These are phyloP conservation scores for Pissodes strobi DNA, from an alignment of 1,140 invertebrate genomes.

Conservation along the genomic window DNA sequence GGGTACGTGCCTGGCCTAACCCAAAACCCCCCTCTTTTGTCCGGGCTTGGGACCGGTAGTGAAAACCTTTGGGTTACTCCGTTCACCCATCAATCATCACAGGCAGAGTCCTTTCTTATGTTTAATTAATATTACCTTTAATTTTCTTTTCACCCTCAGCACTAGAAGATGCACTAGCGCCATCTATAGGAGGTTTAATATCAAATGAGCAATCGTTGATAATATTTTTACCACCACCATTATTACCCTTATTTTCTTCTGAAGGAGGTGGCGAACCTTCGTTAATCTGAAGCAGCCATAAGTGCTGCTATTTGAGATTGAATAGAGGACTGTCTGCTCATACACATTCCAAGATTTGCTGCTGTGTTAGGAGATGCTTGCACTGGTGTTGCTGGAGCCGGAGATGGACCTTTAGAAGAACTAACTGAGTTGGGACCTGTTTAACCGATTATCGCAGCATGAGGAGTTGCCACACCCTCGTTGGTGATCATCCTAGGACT, in stretches of 20 bases:
- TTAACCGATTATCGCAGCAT: constrained; percentile 35
- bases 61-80: too few species aligned
- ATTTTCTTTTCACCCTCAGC: constrained; percentile 59
- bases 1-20: too few species aligned
- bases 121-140: too few species aligned
- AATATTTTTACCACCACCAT: constrained; percentile 65
- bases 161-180: constrained; percentile 60
- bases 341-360: constrained; percentile 58
- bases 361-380: constrained; percentile 55
- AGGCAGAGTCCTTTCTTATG: too few species aligned
- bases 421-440: constrained; percentile 56
- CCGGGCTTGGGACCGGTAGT: too few species aligned
- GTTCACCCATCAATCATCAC: too few species aligned
- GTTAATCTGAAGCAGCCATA: constrained; percentile 66
- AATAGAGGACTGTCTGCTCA: constrained; percentile 57
- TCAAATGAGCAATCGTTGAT: constrained; percentile 60
- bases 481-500: constrained; percentile 53
- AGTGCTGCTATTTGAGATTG: constrained; percentile 74
- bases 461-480: constrained; percentile 45
- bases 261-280: constrained; percentile 70
- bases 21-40: too few species aligned
- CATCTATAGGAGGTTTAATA: constrained; percentile 51
- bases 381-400: constrained; percentile 61
- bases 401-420: constrained; percentile 60
- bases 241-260: constrained; percentile 59